phyloP scores from a whole-genome alignment of 37 sponge, comb jelly and placozoan genomes.

The Eunapius fragilis region DNA sequence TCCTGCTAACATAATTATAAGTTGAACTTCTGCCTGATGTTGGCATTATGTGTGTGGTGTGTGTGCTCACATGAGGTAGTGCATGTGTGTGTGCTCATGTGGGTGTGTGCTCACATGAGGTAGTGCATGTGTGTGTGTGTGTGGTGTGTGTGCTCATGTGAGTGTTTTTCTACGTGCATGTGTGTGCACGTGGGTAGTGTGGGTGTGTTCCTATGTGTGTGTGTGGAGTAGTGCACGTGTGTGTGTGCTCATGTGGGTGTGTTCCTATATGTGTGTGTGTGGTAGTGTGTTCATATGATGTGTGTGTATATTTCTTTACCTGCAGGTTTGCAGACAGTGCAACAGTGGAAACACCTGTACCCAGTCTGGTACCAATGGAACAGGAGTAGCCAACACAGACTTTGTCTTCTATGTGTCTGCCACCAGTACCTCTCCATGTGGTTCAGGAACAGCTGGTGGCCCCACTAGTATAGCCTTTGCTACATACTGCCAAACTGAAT shows the following conservation, averaged over 20 bases:
- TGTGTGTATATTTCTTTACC: background rate
- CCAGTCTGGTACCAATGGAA: conserved; percentile 10
- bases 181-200: too few species aligned
- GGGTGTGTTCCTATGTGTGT: conserved; percentile 9
- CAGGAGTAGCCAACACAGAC: conserved; percentile 56
- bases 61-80: too few species aligned
- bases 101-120: conserved; percentile 5
- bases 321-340: conserved; percentile 38
- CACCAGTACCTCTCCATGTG: background rate
- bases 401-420: conserved; percentile 63
- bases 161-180: too few species aligned
- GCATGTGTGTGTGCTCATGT: conserved; percentile 12
- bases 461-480: conserved; percentile 51
- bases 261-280: background rate
- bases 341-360: conserved; percentile 13
- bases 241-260: background rate
- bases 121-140: background rate
- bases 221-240: conserved; percentile 19
- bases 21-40: too few species aligned
- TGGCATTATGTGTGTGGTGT: too few species aligned
- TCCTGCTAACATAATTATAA: too few species aligned
- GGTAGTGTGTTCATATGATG: background rate
- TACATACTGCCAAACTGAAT: conserved; percentile 45
- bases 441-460: background rate
- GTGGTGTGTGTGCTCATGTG: background rate